Evolutionary conservation across 2,797 vertebrate genomes (phyloP).

Genomic region (Crypturellus tataupa): DNA sequence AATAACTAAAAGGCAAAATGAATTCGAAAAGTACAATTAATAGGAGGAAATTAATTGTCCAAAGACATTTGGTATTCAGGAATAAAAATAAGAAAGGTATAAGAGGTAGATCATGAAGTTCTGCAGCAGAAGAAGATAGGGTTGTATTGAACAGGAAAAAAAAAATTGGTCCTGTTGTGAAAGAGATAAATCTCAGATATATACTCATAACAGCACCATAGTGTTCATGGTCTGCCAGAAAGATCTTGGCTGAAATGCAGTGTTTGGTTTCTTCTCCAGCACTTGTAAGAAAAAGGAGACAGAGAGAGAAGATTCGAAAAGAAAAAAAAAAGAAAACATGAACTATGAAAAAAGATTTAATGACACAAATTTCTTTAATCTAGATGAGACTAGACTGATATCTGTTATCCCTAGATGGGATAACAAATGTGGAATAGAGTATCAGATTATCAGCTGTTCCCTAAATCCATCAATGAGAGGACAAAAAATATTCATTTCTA

Average conservation of each 20-base stretch:
- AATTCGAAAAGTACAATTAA: neutral
- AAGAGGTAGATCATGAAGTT: neutral
- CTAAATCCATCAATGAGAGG: neutral
- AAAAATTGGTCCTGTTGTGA: fast-evolving
- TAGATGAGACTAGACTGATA: neutral
- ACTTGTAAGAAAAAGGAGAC: neutral
- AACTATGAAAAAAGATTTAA: neutral
- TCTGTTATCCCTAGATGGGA: neutral
- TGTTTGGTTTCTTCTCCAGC: neutral
- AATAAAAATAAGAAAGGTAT: neutral
- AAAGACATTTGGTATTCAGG: neutral
- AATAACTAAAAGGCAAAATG: neutral
- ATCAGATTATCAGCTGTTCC: slow-evolving; percentile 6
- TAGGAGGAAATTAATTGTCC: neutral
- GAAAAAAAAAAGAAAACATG: neutral
- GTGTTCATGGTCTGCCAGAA: neutral
- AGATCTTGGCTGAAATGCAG: neutral
- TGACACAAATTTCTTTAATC: neutral
- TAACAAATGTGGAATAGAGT: neutral
- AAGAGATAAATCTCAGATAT: neutral
- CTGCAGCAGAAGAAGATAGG: neutral
- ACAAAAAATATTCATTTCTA: neutral
- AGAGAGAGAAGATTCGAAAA: neutral
- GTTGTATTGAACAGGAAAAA: neutral
- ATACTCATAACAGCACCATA: neutral